phyloP scores from a whole-genome alignment of 1,140 invertebrate genomes.

The Palaemon carinicauda region DNA sequence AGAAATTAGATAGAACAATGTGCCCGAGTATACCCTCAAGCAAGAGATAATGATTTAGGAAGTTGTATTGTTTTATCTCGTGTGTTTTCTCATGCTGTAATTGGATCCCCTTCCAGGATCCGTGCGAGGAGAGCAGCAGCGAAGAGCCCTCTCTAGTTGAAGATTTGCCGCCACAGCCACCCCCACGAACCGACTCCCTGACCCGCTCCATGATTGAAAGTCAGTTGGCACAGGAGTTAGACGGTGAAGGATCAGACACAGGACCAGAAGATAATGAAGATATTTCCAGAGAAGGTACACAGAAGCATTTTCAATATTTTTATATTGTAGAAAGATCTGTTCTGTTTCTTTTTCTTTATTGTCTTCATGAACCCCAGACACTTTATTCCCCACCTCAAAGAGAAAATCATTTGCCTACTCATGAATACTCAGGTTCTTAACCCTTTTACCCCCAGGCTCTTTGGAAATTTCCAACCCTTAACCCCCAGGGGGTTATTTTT shows the following conservation, averaged over 20 bases:
- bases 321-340: too few species aligned
- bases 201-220: constrained; percentile 58
- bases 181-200: constrained; percentile 59
- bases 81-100: neutral
- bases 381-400: too few species aligned
- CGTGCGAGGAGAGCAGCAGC: constrained; percentile 49
- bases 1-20: too few species aligned
- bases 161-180: constrained; percentile 51
- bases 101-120: constrained; percentile 3
- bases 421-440: too few species aligned
- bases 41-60: too few species aligned
- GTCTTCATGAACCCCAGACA: too few species aligned
- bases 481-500: too few species aligned
- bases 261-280: constrained; percentile 40
- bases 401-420: too few species aligned
- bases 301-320: neutral
- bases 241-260: constrained; percentile 33
- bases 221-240: constrained; percentile 47
- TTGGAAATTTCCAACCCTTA: too few species aligned
- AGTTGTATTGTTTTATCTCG: neutral
- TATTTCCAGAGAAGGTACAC: constrained; percentile 22
- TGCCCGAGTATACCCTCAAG: too few species aligned
- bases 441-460: too few species aligned
- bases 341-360: too few species aligned
- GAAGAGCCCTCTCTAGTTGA: constrained; percentile 40